Conservation (phyloP, 2,113 vertebrate genomes). For the Clarias macrocephalus region DNA sequence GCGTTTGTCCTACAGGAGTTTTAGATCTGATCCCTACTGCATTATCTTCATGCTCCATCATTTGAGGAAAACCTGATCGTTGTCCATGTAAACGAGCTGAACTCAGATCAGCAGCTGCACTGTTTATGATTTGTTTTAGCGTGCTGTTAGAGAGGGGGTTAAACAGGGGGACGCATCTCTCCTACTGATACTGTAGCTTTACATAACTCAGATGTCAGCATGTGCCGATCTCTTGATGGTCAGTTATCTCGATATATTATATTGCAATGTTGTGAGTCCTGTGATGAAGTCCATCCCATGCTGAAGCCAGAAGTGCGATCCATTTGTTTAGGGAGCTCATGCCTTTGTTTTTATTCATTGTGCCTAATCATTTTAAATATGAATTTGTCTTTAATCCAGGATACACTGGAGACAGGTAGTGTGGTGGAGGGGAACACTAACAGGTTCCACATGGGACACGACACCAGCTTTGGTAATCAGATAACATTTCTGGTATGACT, state of each 20-base stretch:
- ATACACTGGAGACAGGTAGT: neutral
- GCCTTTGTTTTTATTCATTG: no score
- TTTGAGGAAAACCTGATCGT: neutral
- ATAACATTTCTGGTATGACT: neutral
- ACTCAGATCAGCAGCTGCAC: neutral
- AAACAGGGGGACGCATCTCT: neutral
- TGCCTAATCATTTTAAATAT: no score
- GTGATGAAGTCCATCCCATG: neutral
- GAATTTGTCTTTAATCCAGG: no score
- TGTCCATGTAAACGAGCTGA: neutral
- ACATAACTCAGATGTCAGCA: neutral
- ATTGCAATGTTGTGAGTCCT: neutral
- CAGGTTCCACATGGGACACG: neutral
- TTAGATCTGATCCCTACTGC: slow-evolving; percentile 41
- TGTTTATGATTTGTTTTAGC: neutral
- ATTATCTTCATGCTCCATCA: slow-evolving; percentile 58
- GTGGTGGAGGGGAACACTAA: neutral
- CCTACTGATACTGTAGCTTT: neutral
- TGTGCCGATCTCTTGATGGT: neutral
- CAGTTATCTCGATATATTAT: neutral
- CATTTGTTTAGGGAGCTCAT: no score
- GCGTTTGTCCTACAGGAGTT: slow-evolving; percentile 31
- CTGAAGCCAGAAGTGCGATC: neutral
- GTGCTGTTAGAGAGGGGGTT: neutral
- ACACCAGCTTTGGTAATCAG: neutral